Conservation (phyloP, 1,140 invertebrate species). For the Heliconius himera region DNA sequence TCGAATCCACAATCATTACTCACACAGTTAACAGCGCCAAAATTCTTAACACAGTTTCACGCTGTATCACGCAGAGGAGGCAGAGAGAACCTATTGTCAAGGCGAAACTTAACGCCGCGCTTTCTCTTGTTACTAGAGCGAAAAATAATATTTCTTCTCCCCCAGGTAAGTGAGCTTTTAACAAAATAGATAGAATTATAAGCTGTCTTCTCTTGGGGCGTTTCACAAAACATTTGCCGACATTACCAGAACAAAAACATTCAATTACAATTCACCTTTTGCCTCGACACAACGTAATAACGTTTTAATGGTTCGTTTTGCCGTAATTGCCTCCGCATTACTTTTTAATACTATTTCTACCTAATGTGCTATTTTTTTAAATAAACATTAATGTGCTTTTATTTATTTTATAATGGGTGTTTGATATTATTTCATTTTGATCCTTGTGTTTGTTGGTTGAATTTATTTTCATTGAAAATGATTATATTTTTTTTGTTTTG, state of each 20-base stretch:
- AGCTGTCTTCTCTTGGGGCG: neutral
- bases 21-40: too few relatives aligned
- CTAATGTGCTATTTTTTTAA: neutral
- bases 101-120: neutral
- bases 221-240: neutral
- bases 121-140: neutral
- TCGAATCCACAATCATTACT: too few relatives aligned
- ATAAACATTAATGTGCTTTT: neutral
- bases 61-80: neutral
- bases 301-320: slow-evolving; percentile 4
- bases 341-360: slow-evolving; percentile 9
- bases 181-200: too few relatives aligned
- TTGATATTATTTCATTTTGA: neutral
- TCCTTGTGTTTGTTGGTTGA: neutral
- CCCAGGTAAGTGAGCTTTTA: neutral
- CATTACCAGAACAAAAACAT: slow-evolving; percentile 3
- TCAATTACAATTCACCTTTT: slow-evolving; percentile 10
- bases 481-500: too few relatives aligned
- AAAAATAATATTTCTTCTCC: neutral
- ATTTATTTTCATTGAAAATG: neutral
- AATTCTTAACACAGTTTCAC: neutral
- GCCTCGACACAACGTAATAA: slow-evolving; percentile 12
- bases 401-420: neutral
- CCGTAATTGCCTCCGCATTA: slow-evolving; percentile 1
- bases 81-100: neutral